phyloP scores from a whole-genome alignment of 2,797 vertebrate genomes.

The Mareca penelope region DNA sequence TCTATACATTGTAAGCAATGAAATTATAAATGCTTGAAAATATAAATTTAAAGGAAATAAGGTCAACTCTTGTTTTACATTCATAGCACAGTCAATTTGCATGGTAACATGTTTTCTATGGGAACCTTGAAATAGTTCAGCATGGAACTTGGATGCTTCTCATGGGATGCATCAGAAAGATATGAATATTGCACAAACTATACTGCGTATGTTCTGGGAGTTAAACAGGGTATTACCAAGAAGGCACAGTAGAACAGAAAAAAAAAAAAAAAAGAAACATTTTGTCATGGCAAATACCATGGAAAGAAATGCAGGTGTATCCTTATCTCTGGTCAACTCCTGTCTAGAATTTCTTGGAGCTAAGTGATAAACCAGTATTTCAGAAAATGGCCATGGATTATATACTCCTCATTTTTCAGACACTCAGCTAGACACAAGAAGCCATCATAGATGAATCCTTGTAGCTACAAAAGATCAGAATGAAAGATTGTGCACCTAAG shows the following conservation, averaged over 20 bases:
- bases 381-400: not conserved
- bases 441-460: not conserved
- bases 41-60: not conserved
- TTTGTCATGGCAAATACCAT: not conserved
- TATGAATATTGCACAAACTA: not conserved
- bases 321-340: not conserved
- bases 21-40: not conserved
- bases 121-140: not conserved
- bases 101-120: not conserved
- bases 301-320: not conserved
- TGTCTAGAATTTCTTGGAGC: not conserved
- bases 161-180: not conserved
- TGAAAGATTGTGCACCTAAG: not conserved
- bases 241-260: not conserved
- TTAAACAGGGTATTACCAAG: not conserved
- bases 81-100: not conserved
- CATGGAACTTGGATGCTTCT: not conserved
- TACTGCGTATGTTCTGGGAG: not conserved
- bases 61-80: not conserved
- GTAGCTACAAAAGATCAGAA: not conserved
- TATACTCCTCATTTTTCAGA: not conserved
- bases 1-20: fast-evolving
- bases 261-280: not conserved
- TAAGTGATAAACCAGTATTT: not conserved
- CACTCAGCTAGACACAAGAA: not conserved